Conservation (phyloP, 1,140 invertebrate species). For the Sogatella furcifera region DNA sequence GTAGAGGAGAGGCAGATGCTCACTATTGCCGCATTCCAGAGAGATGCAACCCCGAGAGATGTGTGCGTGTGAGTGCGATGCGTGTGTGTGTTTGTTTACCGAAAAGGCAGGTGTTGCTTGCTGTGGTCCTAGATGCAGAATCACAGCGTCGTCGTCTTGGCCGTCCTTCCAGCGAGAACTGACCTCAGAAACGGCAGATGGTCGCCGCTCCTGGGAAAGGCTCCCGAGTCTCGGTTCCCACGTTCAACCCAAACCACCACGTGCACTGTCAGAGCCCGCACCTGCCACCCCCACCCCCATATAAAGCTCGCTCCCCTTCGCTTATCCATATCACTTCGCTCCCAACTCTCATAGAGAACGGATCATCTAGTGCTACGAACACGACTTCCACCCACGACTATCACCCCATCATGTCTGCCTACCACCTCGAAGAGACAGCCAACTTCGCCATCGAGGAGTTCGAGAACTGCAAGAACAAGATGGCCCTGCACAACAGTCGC, state of each 20-base stretch:
- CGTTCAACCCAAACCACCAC: background rate
- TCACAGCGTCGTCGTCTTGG: background rate
- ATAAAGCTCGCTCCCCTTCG: slow-evolving; percentile 1
- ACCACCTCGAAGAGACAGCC: background rate
- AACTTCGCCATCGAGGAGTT: slow-evolving; percentile 1
- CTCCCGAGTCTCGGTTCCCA: slow-evolving; percentile 5
- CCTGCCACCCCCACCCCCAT: slow-evolving; percentile 9
- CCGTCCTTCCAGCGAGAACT: background rate
- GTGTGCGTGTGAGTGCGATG: too few species aligned
- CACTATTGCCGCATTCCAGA: too few species aligned
- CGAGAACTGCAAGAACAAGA: slow-evolving; percentile 10
- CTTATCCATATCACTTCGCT: slow-evolving; percentile 4
- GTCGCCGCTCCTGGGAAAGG: slow-evolving; percentile 8
- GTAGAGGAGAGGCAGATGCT: too few species aligned
- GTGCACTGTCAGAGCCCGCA: background rate
- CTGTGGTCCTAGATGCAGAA: background rate
- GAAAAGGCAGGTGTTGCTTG: too few species aligned
- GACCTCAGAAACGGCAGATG: slow-evolving; percentile 1
- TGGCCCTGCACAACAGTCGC: background rate
- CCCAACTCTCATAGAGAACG: background rate
- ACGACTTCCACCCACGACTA: background rate
- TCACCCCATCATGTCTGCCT: slow-evolving; percentile 10
- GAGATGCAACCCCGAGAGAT: too few species aligned
- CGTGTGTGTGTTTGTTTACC: too few species aligned
- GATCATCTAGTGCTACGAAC: background rate